Evolutionary conservation across 2,888 invertebrate species (phyloP).

Genomic region (Lissocephala sabroskyi): DNA sequence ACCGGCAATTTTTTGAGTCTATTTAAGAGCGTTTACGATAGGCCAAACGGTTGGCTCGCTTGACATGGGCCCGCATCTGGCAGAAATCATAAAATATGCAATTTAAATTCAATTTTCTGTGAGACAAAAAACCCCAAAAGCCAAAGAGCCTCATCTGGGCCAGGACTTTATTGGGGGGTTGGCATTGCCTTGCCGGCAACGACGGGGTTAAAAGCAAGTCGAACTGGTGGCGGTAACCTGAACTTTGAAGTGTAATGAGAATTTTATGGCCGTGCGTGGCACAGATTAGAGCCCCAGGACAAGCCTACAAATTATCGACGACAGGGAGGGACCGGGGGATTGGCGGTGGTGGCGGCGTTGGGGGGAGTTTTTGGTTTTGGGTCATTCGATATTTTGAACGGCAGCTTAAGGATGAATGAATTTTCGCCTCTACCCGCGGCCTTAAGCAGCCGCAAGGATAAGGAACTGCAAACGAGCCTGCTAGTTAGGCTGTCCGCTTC

Average conservation of each 20-base stretch:
- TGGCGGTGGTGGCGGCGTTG: too few relatives aligned
- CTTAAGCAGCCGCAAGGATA: too few relatives aligned
- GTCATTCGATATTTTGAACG: too few relatives aligned
- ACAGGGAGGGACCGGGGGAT: too few relatives aligned
- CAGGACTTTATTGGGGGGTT: not conserved
- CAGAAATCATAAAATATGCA: conserved; percentile 17
- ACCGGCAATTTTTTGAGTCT: not conserved
- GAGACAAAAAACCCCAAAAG: conserved; percentile 5
- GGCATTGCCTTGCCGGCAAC: conserved; percentile 9
- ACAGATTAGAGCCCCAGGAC: conserved; percentile 29
- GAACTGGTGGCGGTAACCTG: conserved; percentile 14
- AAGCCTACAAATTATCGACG: not conserved
- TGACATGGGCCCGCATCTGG: conserved; percentile 8
- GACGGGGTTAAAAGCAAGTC: conserved; percentile 14
- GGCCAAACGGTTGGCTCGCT: too few relatives aligned
- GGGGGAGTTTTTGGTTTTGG: too few relatives aligned
- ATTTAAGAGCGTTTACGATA: not conserved
- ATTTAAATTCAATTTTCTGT: conserved; percentile 31
- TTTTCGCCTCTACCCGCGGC: too few relatives aligned
- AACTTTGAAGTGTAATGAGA: conserved; percentile 27
- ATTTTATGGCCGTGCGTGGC: conserved; percentile 42
- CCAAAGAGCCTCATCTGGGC: conserved; percentile 18
- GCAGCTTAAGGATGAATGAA: too few relatives aligned
- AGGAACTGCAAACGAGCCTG: conserved; percentile 7
- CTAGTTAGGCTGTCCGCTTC: conserved; percentile 26